Evolutionary conservation across 2,797 vertebrate genomes (phyloP).

Genomic region (Mormyrus hasselquistii): DNA sequence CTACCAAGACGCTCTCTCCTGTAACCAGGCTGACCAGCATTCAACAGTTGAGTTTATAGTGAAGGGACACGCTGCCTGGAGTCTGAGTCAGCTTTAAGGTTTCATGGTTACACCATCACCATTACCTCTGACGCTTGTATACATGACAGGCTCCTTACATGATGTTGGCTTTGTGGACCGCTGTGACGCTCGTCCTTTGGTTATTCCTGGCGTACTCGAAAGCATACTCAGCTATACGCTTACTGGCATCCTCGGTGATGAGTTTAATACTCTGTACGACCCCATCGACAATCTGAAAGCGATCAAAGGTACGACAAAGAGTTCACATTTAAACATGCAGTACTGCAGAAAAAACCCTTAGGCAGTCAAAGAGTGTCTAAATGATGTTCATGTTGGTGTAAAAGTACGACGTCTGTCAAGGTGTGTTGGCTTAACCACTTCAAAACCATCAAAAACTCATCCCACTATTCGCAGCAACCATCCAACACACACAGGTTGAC

Average conservation of each 20-base stretch:
- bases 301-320: not conserved
- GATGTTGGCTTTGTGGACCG: slow-evolving; percentile 97
- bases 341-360: not conserved
- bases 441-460: not conserved
- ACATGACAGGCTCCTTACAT: slow-evolving; percentile 67
- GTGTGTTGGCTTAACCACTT: not conserved
- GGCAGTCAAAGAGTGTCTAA: not conserved
- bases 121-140: not conserved
- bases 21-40: not conserved
- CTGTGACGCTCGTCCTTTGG: slow-evolving; percentile 82
- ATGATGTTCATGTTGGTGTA: not conserved
- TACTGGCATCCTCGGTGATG: slow-evolving; percentile 88
- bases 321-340: not conserved
- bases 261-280: slow-evolving; percentile 98
- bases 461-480: not conserved
- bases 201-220: slow-evolving; percentile 94
- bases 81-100: not conserved
- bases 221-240: slow-evolving; percentile 88
- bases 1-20: not conserved
- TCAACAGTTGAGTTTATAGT: not conserved
- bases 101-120: not conserved
- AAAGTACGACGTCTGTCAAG: not conserved
- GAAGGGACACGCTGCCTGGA: not conserved
- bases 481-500: not conserved
- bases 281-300: slow-evolving; percentile 85